Percentiles rank a stretch among this genome's conserved stretches.
These are phyloP conservation scores for Peromyscus maniculatus DNA, from an alignment of 2,113 vertebrate species.

Conservation along the genomic window DNA sequence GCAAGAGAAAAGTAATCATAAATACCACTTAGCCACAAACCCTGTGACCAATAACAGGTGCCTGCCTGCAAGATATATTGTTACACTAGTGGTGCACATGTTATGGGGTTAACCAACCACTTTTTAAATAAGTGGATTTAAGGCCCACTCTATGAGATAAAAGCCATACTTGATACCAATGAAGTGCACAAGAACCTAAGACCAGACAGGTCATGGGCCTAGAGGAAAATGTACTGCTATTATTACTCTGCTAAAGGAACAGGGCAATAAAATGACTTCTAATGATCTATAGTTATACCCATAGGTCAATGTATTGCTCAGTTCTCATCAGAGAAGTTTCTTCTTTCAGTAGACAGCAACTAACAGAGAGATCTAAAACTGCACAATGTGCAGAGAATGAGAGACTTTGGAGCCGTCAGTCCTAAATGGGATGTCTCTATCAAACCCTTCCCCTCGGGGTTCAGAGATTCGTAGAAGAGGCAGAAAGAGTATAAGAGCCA, in stretches of 20 bases:
- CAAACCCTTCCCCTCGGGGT: neutral
- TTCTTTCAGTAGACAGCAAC: neutral
- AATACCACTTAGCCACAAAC: too few relatives aligned
- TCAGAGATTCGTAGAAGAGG: neutral
- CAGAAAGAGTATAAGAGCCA: neutral
- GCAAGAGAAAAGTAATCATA: neutral
- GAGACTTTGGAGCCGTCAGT: neutral
- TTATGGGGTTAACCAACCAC: neutral
- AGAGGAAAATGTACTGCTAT: neutral
- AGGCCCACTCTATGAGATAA: neutral
- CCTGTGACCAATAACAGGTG: neutral
- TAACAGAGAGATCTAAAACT: neutral
- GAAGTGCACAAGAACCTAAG: neutral
- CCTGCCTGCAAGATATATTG: neutral
- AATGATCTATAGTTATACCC: neutral
- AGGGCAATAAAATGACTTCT: neutral
- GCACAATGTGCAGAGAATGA: neutral
- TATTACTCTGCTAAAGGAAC: neutral
- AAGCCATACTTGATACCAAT: neutral
- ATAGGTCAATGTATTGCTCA: neutral
- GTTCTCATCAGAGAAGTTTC: neutral
- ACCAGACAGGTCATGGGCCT: neutral
- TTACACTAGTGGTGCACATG: neutral
- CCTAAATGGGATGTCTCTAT: neutral
- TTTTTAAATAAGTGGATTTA: neutral